Conservation (phyloP, 1,140 invertebrate species). For the Sycophila sp. region DNA sequence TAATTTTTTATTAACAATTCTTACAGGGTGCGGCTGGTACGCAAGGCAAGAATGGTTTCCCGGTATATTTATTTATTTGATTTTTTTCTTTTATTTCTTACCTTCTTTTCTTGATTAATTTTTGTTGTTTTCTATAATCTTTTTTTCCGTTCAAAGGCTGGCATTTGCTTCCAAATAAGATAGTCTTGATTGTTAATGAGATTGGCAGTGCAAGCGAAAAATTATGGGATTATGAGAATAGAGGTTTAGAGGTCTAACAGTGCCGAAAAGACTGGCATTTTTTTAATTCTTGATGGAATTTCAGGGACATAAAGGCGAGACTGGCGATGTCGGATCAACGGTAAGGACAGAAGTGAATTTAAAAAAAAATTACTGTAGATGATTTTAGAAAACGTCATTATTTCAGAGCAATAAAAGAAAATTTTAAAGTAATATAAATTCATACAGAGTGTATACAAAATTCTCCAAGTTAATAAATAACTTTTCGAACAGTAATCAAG, state of each 20-base stretch:
- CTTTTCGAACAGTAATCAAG: too few relatives aligned
- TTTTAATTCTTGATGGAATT: constrained; percentile 64
- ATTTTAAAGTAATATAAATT: not conserved
- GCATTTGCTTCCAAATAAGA: constrained; percentile 50
- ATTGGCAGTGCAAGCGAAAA: constrained; percentile 49
- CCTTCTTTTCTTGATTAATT: constrained; percentile 33
- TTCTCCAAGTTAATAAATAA: too few relatives aligned
- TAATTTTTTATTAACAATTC: constrained; percentile 66
- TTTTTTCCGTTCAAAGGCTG: not conserved
- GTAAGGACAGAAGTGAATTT: constrained; percentile 21
- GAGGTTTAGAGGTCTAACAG: not conserved
- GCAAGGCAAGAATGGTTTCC: constrained; percentile 88
- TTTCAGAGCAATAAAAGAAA: too few relatives aligned
- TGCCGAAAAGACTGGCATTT: not conserved
- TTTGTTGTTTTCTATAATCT: not conserved
- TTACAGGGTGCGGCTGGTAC: constrained; percentile 82
- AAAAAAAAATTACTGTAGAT: constrained; percentile 17
- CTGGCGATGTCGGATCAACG: constrained; percentile 10
- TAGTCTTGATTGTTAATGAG: not conserved
- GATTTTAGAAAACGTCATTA: too few relatives aligned
- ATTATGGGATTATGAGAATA: constrained; percentile 1
- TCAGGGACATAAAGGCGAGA: constrained; percentile 74
- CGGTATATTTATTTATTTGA: constrained; percentile 78
- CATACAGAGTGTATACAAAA: too few relatives aligned
- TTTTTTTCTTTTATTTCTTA: constrained; percentile 58